A percentile compares a stretch with the other conserved stretches of the same genome.
Evolutionary conservation across 1,140 invertebrate species (phyloP).

Genomic region (Microplitis mediator): DNA sequence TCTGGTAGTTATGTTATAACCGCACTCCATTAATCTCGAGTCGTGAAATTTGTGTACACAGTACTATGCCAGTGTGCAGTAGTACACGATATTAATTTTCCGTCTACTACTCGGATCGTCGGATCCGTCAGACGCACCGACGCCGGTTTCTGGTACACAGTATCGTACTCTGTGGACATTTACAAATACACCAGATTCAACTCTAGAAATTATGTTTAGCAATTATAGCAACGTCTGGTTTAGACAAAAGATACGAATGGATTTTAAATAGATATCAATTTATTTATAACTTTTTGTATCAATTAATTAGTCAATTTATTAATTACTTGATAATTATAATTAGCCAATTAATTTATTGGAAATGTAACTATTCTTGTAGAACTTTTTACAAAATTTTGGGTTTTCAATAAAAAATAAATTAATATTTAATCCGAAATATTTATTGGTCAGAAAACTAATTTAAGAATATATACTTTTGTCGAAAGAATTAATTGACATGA

Average conservation of each 20-base stretch:
- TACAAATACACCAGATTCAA: not conserved
- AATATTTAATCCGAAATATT: no score
- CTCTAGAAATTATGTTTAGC: conserved; percentile 52
- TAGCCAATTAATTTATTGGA: no score
- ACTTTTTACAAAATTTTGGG: no score
- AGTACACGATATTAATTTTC: conserved; percentile 16
- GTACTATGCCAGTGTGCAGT: no score
- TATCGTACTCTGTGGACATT: not conserved
- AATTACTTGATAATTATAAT: no score
- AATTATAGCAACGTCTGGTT: conserved; percentile 34
- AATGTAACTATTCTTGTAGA: no score
- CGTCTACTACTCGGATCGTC: not conserved
- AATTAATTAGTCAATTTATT: not conserved
- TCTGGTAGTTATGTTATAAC: not conserved
- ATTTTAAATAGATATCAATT: not conserved
- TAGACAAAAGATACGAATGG: not conserved
- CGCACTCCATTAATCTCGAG: conserved; percentile 16
- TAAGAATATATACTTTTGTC: no score
- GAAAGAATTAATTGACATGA: no score
- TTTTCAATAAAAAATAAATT: no score
- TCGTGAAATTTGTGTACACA: conserved; percentile 17
- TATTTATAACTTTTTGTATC: not conserved
- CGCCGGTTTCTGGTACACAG: conserved; percentile 1
- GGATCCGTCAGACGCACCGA: conserved; percentile 11
- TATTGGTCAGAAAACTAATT: no score